Evolutionary conservation across 2,888 invertebrate genomes (phyloP).

Genomic region (Polyommatus iphigenia): DNA sequence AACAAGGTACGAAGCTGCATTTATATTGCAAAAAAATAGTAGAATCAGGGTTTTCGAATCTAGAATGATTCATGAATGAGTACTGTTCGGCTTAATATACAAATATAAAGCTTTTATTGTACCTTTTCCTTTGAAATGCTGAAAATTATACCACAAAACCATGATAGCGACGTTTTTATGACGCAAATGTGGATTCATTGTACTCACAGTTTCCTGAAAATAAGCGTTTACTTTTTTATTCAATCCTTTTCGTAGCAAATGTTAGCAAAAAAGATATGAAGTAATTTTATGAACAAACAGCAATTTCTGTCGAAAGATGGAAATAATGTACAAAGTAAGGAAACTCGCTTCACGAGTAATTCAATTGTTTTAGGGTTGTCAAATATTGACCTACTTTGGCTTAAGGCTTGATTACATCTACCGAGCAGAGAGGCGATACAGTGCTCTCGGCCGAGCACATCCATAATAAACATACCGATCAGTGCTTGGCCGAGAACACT

Average conservation of each 20-base stretch:
- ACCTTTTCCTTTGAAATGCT: neutral
- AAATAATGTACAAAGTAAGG: slow-evolving; percentile 42
- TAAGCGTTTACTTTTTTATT: neutral
- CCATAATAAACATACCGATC: too few relatives aligned
- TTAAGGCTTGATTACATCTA: neutral
- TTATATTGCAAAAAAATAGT: neutral
- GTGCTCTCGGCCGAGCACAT: too few relatives aligned
- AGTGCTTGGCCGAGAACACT: too few relatives aligned
- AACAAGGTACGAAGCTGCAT: neutral
- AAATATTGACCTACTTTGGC: slow-evolving; percentile 35
- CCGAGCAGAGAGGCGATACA: too few relatives aligned
- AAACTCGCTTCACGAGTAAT: slow-evolving; percentile 36
- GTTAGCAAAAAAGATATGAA: neutral
- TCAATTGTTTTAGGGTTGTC: slow-evolving; percentile 30
- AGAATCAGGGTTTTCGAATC: neutral
- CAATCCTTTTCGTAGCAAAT: neutral
- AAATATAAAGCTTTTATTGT: neutral
- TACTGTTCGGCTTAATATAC: neutral
- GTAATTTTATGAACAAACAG: neutral
- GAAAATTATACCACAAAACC: neutral
- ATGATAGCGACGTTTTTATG: neutral
- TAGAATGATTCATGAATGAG: neutral
- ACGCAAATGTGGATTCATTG: neutral
- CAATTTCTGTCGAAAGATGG: slow-evolving; percentile 27
- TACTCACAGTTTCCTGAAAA: neutral